phyloP scores from a whole-genome alignment of 2,113 vertebrate genomes.

The Serilophus lunatus region DNA sequence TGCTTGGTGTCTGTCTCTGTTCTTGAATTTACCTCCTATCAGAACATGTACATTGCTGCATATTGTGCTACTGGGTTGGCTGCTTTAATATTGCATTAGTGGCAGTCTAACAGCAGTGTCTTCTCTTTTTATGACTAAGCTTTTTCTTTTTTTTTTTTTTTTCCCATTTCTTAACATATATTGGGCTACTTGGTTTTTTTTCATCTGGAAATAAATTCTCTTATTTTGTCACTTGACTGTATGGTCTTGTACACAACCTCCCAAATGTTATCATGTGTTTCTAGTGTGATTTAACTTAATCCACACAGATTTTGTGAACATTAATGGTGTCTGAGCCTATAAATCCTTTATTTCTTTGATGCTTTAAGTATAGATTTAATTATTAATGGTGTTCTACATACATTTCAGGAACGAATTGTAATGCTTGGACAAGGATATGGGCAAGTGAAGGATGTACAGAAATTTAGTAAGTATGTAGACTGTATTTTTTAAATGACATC shows the following conservation, averaged over 20 bases:
- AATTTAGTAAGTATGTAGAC: background rate
- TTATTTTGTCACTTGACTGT: background rate
- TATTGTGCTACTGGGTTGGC: background rate
- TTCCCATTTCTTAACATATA: background rate
- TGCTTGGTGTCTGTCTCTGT: background rate
- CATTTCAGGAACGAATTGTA: background rate
- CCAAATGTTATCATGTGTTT: fast-evolving
- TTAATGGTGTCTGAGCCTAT: background rate
- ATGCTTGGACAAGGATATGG: background rate
- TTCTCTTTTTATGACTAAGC: background rate
- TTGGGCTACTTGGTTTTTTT: background rate
- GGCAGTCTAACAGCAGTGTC: background rate
- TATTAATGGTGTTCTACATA: background rate
- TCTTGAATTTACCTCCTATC: fast-evolving
- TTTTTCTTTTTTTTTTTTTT: no score
- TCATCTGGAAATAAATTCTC: background rate
- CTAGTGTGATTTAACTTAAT: background rate
- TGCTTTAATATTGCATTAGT: background rate
- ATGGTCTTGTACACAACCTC: background rate
- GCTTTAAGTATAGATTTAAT: background rate
- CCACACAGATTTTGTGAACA: background rate
- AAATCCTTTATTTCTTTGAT: background rate
- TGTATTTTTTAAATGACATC: background rate
- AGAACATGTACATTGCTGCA: fast-evolving
- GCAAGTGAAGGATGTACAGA: background rate